Evolutionary conservation across 2,888 invertebrate genomes (phyloP).

Genomic region (Habrosyne pyritoides): DNA sequence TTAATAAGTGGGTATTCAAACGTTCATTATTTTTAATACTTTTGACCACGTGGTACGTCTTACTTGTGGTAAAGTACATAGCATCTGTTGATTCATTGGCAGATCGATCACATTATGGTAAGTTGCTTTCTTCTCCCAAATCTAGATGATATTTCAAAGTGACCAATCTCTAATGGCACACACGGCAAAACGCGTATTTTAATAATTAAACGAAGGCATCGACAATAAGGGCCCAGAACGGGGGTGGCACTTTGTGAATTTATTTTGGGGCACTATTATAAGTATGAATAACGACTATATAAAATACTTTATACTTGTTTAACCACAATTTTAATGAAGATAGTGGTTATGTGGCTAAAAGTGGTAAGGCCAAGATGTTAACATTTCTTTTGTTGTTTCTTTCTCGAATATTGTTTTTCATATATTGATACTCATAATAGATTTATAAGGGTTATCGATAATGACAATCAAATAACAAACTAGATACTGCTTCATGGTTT

Average conservation of each 20-base stretch:
- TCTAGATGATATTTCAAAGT: not conserved
- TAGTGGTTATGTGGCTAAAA: not conserved
- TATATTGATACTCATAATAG: not conserved
- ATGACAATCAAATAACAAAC: not conserved
- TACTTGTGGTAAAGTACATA: too few relatives aligned
- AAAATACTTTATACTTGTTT: too few relatives aligned
- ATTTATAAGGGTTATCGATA: not conserved
- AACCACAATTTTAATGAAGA: too few relatives aligned
- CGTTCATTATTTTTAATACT: too few relatives aligned
- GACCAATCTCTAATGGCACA: slow-evolving; percentile 24
- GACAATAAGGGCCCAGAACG: slow-evolving; percentile 15
- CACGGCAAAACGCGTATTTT: slow-evolving; percentile 19
- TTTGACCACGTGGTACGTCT: too few relatives aligned
- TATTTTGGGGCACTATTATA: not conserved
- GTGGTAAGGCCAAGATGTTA: too few relatives aligned
- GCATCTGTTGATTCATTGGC: too few relatives aligned
- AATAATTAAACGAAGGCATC: slow-evolving; percentile 19
- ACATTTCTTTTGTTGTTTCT: too few relatives aligned
- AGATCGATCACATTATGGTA: too few relatives aligned
- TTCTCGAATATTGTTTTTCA: not conserved
- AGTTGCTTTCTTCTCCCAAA: not conserved
- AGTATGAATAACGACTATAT: not conserved
- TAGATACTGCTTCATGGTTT: too few relatives aligned
- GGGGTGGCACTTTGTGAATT: slow-evolving; percentile 38
- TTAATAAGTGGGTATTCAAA: too few relatives aligned